Conservation (phyloP, 1,140 invertebrate genomes). For the Panagrolaimus sp. region DNA sequence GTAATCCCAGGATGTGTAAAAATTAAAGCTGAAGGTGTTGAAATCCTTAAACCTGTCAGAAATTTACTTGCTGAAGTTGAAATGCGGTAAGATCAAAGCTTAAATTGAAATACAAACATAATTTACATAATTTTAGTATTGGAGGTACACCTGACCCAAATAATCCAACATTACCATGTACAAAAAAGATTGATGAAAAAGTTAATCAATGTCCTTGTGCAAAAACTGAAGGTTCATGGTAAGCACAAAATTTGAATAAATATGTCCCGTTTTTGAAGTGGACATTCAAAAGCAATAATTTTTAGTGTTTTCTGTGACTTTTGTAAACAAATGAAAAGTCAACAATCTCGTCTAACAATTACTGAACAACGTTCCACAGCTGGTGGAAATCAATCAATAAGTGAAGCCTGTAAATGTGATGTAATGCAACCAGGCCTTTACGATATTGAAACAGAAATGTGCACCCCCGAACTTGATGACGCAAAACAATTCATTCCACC, state of each 20-base stretch:
- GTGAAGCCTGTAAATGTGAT: conserved; percentile 46
- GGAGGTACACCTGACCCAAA: conserved; percentile 59
- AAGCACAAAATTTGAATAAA: conserved; percentile 8
- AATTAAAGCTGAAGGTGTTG: conserved; percentile 59
- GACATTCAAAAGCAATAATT: neutral
- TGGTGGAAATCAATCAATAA: conserved; percentile 31
- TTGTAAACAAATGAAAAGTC: conserved; percentile 58
- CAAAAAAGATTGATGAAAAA: conserved; percentile 59
- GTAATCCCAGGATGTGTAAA: conserved; percentile 59
- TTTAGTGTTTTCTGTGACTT: conserved; percentile 59
- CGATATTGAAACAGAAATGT: conserved; percentile 60
- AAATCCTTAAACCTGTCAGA: conserved; percentile 54
- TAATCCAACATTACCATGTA: conserved; percentile 57
- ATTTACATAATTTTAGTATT: no score
- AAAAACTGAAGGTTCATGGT: conserved; percentile 58
- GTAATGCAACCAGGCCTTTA: conserved; percentile 54
- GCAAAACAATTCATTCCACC: conserved; percentile 59
- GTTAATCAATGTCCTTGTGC: conserved; percentile 59
- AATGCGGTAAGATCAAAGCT: no score
- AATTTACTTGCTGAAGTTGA: conserved; percentile 58
- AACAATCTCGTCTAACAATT: conserved; percentile 40
- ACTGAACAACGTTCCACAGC: conserved; percentile 25
- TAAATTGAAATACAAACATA: no score
- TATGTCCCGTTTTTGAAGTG: neutral
- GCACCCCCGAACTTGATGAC: conserved; percentile 59